These are phyloP conservation scores for Teleopsis dalmanni DNA, from an alignment of 1,140 invertebrate species.

Conservation along the genomic window DNA sequence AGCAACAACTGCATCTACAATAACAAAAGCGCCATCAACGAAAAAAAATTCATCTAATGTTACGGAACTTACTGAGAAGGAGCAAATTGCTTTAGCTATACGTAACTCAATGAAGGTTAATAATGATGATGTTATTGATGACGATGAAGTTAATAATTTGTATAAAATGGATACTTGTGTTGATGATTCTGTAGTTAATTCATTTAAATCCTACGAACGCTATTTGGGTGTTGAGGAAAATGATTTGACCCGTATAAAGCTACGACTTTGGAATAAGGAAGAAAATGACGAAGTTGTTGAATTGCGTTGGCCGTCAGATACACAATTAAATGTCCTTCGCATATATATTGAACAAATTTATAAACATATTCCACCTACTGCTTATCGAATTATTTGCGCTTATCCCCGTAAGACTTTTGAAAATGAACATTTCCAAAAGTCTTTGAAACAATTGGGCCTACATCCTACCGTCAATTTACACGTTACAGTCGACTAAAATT, in stretches of 20 bases:
- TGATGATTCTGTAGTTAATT: constrained; percentile 27
- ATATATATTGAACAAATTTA: constrained; percentile 33
- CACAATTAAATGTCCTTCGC: constrained; percentile 28
- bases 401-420: constrained; percentile 38
- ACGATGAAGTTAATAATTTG: constrained; percentile 23
- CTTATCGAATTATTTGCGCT: constrained; percentile 39
- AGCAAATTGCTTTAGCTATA: constrained; percentile 37
- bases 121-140: constrained; percentile 11
- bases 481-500: constrained; percentile 39
- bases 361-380: constrained; percentile 38
- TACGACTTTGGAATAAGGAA: constrained; percentile 29
- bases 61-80: constrained; percentile 37
- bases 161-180: constrained; percentile 32
- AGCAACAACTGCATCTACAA: constrained; percentile 10
- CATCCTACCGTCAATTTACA: constrained; percentile 42
- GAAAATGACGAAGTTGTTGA: constrained; percentile 36
- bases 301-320: constrained; percentile 40
- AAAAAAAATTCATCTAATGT: constrained; percentile 28
- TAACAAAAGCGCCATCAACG: constrained; percentile 6
- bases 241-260: constrained; percentile 29
- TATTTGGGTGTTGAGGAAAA: constrained; percentile 25
- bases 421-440: constrained; percentile 24
- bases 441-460: constrained; percentile 35
- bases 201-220: constrained; percentile 25
- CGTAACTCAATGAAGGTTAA: constrained; percentile 42